Evolutionary conservation across 1,140 invertebrate genomes (phyloP).

Genomic region (Calosoma granatense): DNA sequence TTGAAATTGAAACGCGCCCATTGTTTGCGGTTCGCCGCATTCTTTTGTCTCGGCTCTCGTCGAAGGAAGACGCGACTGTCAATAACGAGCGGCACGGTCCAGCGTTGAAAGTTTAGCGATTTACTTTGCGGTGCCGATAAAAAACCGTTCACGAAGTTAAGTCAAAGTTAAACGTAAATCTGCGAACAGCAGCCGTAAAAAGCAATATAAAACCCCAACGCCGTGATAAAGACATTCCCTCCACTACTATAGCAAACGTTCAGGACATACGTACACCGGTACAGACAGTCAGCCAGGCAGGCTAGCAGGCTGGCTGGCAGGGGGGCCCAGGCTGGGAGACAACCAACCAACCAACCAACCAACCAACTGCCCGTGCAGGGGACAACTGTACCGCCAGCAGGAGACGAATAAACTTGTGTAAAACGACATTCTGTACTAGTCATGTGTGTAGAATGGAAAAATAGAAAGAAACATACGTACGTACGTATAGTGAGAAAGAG

Average conservation of each 20-base stretch:
- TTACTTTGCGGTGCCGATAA: constrained; percentile 7
- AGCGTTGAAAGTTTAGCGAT: constrained; percentile 3
- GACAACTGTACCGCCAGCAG: too few species aligned
- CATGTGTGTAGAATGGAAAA: too few species aligned
- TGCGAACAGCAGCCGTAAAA: constrained; percentile 6
- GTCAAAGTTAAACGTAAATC: constrained; percentile 9
- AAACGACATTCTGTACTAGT: constrained; percentile 22
- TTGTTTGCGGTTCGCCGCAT: constrained; percentile 1
- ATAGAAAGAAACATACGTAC: too few species aligned
- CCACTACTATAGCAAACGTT: too few species aligned
- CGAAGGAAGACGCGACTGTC: background rate
- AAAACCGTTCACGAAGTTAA: constrained; percentile 7
- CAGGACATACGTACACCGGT: too few species aligned
- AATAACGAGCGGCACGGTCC: constrained; percentile 1
- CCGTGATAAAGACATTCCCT: constrained; percentile 4
- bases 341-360: too few species aligned
- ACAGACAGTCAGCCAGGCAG: too few species aligned
- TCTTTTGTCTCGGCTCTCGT: background rate
- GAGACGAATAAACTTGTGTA: too few species aligned
- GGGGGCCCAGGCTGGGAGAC: too few species aligned
- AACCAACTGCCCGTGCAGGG: too few species aligned
- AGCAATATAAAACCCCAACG: constrained; percentile 4
- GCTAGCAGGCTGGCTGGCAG: too few species aligned
- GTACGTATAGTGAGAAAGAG: too few species aligned
- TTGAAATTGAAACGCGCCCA: background rate